Base-by-base conservation (phyloP, 1,140 invertebrate genomes). In the Drosophila takahashii region DNA sequence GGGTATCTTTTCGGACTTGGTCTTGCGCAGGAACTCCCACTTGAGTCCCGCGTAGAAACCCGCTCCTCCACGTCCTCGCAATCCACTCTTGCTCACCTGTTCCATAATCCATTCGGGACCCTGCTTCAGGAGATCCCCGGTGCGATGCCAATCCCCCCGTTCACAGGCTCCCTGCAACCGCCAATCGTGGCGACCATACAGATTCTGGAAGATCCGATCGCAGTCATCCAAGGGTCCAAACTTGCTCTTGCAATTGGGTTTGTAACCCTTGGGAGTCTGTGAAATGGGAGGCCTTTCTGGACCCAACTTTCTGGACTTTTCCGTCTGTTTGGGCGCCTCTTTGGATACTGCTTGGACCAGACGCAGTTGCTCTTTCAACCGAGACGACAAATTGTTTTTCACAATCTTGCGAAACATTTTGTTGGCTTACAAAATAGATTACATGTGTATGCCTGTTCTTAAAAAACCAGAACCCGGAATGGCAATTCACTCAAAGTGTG, bases 101-200 rank as follows among this genome's bases (percentile, higher is more conserved):
- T 98, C 96, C 77, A 98, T 95, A 81, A 99, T 99, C 98, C 98
- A 99, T 47, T 99, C 98, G 50, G 95, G 92, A 32, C 98, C 98
- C 93, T 99, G 99, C 3, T 96, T 87, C 0, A 99, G 74, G 58
- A 99, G 99, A 92, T 99, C 98, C 90, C 99, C 99, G 0, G 98
- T 99, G 92, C 98, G 99, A 92, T 98, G 99, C 98, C 98, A 99
- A 92, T 99, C 98, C 2, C 98, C 98, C 37, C 98, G 94, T 66
- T 95, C 93, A 66, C 98, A 78, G 0, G 99, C 97, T 18, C 98
- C 98, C 90, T 98, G 98, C 48, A 99, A 92, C 51, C 96, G 94
- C 97, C 98, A 99, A 85, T 99, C 98, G 94, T 99, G 98, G 53
- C 97, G 94, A 0, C 99, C 99, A 92, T 99, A 99, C 0, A 99